Percentiles rank a stretch among this genome's conserved stretches.
Evolutionary conservation across 2,888 invertebrate species (phyloP).

Genomic region (Eubasilissa splendida): DNA sequence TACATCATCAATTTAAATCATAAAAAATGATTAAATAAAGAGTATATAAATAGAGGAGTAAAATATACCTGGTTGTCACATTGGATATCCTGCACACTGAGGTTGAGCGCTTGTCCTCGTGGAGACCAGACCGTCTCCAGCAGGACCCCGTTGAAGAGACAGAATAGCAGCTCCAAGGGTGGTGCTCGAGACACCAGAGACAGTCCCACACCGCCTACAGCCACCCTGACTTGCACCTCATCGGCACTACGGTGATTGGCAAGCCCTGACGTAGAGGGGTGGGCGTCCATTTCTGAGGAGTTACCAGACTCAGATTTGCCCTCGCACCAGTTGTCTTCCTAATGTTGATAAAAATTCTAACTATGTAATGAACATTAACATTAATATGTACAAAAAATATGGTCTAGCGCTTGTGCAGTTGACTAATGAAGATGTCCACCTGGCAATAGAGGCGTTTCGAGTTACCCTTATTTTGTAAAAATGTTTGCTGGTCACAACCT

Average conservation of each 20-base stretch:
- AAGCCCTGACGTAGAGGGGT: conserved; percentile 57
- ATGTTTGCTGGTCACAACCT: no score
- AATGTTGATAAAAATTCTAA: neutral
- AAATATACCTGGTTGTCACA: conserved; percentile 82
- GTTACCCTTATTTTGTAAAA: no score
- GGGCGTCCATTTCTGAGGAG: conserved; percentile 59
- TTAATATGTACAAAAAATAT: no score
- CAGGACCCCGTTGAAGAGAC: conserved; percentile 77
- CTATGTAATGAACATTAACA: no score
- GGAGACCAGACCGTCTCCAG: conserved; percentile 75
- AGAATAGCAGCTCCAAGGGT: conserved; percentile 87
- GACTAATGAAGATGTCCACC: no score
- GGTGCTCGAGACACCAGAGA: conserved; percentile 84
- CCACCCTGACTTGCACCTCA: conserved; percentile 77
- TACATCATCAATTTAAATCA: neutral
- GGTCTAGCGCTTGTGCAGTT: no score
- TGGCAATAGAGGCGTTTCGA: no score
- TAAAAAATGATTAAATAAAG: neutral
- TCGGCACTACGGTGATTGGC: conserved; percentile 60
- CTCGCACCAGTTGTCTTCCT: conserved; percentile 61
- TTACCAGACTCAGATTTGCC: conserved; percentile 56
- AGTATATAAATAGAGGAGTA: neutral
- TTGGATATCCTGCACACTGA: conserved; percentile 87
- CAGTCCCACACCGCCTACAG: conserved; percentile 80
- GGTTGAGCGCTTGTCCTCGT: conserved; percentile 75